Evolutionary conservation across 2,113 vertebrate species (phyloP).

Genomic region (Pristiophorus japonicus): DNA sequence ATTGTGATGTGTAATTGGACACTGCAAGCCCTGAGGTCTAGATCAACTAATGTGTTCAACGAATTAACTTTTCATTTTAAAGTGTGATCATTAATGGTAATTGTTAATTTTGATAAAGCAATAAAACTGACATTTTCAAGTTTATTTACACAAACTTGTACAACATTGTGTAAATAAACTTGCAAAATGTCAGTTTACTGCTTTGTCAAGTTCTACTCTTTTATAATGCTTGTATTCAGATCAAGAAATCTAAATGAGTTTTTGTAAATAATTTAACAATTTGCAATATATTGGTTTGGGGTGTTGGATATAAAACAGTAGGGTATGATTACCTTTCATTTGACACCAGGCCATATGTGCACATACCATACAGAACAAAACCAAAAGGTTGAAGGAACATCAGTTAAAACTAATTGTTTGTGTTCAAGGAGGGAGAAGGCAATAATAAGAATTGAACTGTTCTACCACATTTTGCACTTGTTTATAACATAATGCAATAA

Average conservation of each 20-base stretch:
- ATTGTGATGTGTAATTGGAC: constrained; percentile 46
- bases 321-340: not conserved
- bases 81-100: not conserved
- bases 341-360: not conserved
- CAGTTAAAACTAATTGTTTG: not conserved
- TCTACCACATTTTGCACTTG: not conserved
- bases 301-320: not conserved
- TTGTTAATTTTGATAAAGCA: not conserved
- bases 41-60: constrained; percentile 42
- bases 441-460: not conserved
- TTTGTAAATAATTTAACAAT: not conserved
- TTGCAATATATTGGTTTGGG: not conserved
- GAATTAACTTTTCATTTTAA: not conserved
- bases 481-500: not conserved
- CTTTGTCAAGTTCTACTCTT: not conserved
- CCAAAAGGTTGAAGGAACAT: not conserved
- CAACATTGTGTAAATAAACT: not conserved
- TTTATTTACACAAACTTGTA: not conserved
- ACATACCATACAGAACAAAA: not conserved
- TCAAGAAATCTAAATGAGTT: not conserved
- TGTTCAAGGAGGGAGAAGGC: not conserved
- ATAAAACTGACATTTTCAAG: not conserved
- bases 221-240: not conserved
- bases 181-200: not conserved
- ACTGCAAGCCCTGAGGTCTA: constrained; percentile 42